Conservation (phyloP, 2,113 vertebrate species). For the Apeltes quadracus region DNA sequence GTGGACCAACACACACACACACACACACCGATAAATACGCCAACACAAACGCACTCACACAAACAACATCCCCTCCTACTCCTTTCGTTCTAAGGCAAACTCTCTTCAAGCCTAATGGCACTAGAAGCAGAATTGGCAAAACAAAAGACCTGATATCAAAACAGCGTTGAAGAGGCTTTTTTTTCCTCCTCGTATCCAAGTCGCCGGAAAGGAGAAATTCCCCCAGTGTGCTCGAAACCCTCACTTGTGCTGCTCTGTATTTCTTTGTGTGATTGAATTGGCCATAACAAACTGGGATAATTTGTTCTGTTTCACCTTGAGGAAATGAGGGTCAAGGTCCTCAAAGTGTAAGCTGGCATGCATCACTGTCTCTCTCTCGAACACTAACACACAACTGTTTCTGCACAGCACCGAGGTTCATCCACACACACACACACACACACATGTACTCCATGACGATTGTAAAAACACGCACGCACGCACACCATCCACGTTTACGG, state of each 20-base stretch:
- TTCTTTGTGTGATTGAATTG: conserved; percentile 70
- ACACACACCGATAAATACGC: conserved; percentile 32
- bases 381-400: conserved; percentile 59
- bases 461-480: conserved; percentile 26
- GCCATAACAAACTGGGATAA: conserved; percentile 68
- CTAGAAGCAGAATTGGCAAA: conserved; percentile 68
- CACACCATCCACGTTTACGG: conserved; percentile 46
- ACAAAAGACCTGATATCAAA: conserved; percentile 71
- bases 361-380: conserved; percentile 77
- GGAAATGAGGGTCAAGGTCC: conserved; percentile 82
- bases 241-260: conserved; percentile 64
- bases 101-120: conserved; percentile 69
- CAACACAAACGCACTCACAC: conserved; percentile 42
- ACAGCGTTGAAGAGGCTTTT: conserved; percentile 60
- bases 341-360: conserved; percentile 79
- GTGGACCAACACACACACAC: conserved; percentile 38
- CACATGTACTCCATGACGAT: too few species aligned
- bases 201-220: conserved; percentile 56
- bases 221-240: conserved; percentile 56
- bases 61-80: conserved; percentile 65
- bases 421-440: conserved; percentile 44
- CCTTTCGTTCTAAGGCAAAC: conserved; percentile 65
- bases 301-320: conserved; percentile 81
- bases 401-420: conserved; percentile 42
- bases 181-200: conserved; percentile 55